These are phyloP conservation scores for Natator depressus DNA, from an alignment of 2,113 vertebrate species.

Conservation along the genomic window DNA sequence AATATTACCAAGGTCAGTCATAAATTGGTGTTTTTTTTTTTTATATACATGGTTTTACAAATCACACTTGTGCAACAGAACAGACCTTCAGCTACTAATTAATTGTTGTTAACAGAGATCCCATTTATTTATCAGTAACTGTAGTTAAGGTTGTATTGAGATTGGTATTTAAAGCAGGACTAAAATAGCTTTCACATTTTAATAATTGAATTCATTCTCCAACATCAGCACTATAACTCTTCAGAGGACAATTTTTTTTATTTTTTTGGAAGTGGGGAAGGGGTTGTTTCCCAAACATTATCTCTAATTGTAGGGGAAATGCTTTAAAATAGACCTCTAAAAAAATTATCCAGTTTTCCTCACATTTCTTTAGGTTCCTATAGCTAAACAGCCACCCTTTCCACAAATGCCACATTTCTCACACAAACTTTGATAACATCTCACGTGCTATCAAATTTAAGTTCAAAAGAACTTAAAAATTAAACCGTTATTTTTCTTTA, in stretches of 20 bases:
- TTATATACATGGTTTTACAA: not conserved
- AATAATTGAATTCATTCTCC: not conserved
- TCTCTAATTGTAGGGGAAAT: not conserved
- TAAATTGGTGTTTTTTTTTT: not conserved
- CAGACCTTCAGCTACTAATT: not conserved
- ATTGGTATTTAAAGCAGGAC: not conserved
- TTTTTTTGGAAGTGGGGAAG: not conserved
- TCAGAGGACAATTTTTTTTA: not conserved
- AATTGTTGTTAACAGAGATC: not conserved
- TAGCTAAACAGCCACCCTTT: not conserved
- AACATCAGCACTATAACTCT: accelerated
- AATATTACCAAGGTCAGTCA: not conserved
- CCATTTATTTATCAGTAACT: not conserved
- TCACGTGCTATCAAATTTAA: not conserved
- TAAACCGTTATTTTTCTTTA: not conserved
- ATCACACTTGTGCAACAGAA: not conserved
- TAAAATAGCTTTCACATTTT: not conserved
- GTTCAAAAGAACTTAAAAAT: not conserved
- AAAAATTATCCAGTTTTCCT: not conserved
- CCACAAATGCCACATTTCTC: not conserved
- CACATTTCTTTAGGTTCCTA: not conserved
- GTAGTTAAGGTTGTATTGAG: not conserved
- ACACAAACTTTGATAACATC: not conserved
- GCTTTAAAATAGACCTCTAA: not conserved
- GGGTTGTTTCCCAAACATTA: not conserved